A percentile compares a stretch with the other conserved stretches of the same genome.
phyloP scores from a whole-genome alignment of 2,113 vertebrate species.

The Corvus cornix region DNA sequence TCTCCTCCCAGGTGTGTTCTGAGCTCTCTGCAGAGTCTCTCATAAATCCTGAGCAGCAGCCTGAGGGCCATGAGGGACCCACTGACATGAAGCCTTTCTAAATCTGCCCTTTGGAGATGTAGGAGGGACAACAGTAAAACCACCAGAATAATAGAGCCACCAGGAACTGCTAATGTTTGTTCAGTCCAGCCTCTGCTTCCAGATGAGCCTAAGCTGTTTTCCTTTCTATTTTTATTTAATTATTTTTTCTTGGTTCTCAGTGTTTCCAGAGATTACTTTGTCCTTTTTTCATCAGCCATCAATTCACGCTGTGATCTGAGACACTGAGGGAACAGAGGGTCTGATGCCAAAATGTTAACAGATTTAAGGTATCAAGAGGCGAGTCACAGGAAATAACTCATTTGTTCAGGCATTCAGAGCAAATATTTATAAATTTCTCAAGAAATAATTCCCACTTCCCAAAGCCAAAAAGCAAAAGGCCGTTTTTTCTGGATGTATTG shows the following conservation, averaged over 20 bases:
- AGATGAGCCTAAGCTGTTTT: neutral
- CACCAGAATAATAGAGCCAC: neutral
- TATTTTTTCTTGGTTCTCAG: neutral
- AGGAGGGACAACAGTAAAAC: neutral
- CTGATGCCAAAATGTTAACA: conserved; percentile 46
- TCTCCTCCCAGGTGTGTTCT: neutral
- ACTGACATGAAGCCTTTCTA: neutral
- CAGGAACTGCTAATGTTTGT: neutral
- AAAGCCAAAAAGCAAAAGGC: conserved; percentile 41
- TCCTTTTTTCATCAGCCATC: conserved; percentile 8
- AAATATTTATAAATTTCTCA: conserved; percentile 64
- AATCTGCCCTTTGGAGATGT: neutral
- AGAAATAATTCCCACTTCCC: conserved; percentile 26
- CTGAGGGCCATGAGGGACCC: neutral
- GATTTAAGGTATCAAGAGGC: conserved; percentile 59
- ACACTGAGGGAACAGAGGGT: neutral
- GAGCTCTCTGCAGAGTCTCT: neutral
- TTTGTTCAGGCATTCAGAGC: conserved; percentile 38
- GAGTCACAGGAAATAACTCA: conserved; percentile 50
- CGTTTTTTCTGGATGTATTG: neutral
- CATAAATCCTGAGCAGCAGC: neutral
- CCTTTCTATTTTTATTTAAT: neutral
- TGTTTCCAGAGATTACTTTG: conserved; percentile 18
- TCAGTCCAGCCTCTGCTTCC: neutral
- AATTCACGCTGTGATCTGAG: conserved; percentile 9